Conservation (phyloP, 2,888 invertebrate species). For the Nesidiocoris tenuis region DNA sequence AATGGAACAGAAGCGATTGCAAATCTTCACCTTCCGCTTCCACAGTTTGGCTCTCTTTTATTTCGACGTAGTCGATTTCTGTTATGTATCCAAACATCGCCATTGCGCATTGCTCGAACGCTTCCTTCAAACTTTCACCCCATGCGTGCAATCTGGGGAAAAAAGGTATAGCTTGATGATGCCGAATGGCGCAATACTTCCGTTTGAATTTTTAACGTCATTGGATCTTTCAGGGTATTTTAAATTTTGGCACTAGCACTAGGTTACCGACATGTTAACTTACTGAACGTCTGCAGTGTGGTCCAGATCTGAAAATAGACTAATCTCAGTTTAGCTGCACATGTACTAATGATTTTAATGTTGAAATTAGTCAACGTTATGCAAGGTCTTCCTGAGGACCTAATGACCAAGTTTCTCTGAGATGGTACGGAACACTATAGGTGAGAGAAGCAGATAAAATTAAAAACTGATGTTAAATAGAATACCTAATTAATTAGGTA, state of each 20-base stretch:
- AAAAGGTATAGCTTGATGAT: no score
- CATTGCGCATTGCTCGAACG: conserved; percentile 91
- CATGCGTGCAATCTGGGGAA: conserved; percentile 78
- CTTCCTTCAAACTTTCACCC: conserved; percentile 83
- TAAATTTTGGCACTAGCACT: no score
- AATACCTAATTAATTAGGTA: no score
- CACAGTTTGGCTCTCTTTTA: conserved; percentile 73
- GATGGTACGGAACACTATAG: conserved; percentile 20
- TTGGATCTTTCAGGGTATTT: no score
- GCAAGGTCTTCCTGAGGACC: no score
- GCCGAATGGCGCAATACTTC: no score
- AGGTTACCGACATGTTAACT: no score
- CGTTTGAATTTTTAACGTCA: no score
- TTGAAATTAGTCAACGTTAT: no score
- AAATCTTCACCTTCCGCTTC: conserved; percentile 88
- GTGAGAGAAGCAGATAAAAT: background rate
- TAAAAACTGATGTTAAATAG: background rate
- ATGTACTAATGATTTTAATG: no score
- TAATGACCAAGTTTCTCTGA: no score
- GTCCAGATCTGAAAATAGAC: conserved; percentile 75
- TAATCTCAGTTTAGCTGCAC: no score
- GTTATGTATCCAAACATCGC: conserved; percentile 99
- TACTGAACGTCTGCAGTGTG: conserved; percentile 99
- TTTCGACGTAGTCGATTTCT: conserved; percentile 78
- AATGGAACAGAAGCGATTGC: conserved; percentile 83